A percentile compares a stretch with the other conserved stretches of the same genome.
Conservation (phyloP, 1,140 invertebrate genomes). For the Drosophila ercepeae region DNA sequence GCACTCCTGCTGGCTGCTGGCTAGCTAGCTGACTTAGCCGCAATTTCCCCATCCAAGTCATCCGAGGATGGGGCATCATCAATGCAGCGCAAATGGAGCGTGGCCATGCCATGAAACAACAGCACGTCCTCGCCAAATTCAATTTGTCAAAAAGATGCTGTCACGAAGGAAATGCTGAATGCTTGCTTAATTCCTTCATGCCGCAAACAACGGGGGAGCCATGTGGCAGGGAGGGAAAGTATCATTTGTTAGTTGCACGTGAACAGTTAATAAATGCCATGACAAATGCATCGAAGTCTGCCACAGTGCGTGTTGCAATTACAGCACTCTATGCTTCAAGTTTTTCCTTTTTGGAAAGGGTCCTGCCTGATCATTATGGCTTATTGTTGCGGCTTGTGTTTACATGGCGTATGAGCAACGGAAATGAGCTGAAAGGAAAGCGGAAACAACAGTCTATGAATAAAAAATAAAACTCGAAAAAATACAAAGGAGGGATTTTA, state of each 20-base stretch:
- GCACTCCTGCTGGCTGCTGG: neutral
- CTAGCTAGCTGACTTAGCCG: slow-evolving; percentile 36
- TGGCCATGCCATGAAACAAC: slow-evolving; percentile 70
- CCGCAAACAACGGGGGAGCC: slow-evolving; percentile 13
- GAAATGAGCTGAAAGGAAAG: slow-evolving; percentile 41
- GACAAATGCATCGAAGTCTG: slow-evolving; percentile 65
- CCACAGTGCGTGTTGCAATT: slow-evolving; percentile 71
- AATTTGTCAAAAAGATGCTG: slow-evolving; percentile 81
- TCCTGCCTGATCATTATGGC: slow-evolving; percentile 61
- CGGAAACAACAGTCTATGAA: neutral
- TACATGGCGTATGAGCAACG: slow-evolving; percentile 70
- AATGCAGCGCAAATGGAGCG: slow-evolving; percentile 72
- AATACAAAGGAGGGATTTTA: neutral
- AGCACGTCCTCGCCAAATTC: slow-evolving; percentile 75
- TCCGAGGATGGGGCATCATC: slow-evolving; percentile 36
- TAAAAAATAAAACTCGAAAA: neutral
- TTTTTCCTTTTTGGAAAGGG: slow-evolving; percentile 2
- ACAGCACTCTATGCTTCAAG: slow-evolving; percentile 17
- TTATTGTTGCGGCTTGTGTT: slow-evolving; percentile 64
- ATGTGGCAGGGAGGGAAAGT: slow-evolving; percentile 10
- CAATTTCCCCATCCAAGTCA: slow-evolving; percentile 8
- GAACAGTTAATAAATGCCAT: slow-evolving; percentile 79
- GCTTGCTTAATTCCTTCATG: slow-evolving; percentile 71
- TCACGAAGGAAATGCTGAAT: slow-evolving; percentile 74
- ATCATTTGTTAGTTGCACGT: slow-evolving; percentile 71